Base-by-base conservation (phyloP, 2,888 invertebrate genomes). In the Chromoteleia sp. region DNA sequence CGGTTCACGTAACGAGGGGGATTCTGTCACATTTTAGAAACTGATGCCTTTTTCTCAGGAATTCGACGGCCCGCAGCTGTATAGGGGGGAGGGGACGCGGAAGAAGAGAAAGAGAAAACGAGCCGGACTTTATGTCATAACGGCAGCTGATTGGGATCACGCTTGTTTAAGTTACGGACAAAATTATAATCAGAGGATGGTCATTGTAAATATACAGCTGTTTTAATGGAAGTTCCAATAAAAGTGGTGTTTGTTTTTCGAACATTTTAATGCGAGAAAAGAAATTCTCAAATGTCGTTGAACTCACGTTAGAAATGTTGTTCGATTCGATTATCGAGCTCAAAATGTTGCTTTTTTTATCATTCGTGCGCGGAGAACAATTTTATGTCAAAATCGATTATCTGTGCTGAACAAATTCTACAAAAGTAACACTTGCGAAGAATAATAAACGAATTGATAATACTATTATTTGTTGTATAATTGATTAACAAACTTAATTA, bases 11-110 rank as follows among this genome's bases (percentile, higher is more conserved):
- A 76, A 76, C 50, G 43, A 41, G 10, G 39, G 41, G 15, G 41
- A 50, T 67, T 58, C 67, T 45, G 54, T 74, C 56, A 65, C 54
- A 63, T 73, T 73, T 63, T 54, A 59, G 59, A 50, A 73, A 52
- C 29, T 41, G 63, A 63, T 43, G 61, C 43, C 52, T 61, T 56
- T 68, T 61, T 33, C 48, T 50, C 25, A 7, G 21, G 50, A 50
- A 63, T 36, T 48, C 36, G 21, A 14, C 0, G 15, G 58, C 8
- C 21, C 19, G 17, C 43, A 7, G 2, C 6, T 2, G 25, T 25
- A 6, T 21, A n/a, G 10, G 1, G 25, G 21, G 58, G 43, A n/a
- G 43, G 12, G 17, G 14, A 15, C 15, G 30, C 52, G 19, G 36
- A 41, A 25, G 25, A 3, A 58, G 25, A 41, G 63, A 50, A 63